A percentile compares a stretch with the other conserved stretches of the same genome.
Evolutionary conservation across 1,140 invertebrate species (phyloP).

Genomic region (Nephila pilipes): DNA sequence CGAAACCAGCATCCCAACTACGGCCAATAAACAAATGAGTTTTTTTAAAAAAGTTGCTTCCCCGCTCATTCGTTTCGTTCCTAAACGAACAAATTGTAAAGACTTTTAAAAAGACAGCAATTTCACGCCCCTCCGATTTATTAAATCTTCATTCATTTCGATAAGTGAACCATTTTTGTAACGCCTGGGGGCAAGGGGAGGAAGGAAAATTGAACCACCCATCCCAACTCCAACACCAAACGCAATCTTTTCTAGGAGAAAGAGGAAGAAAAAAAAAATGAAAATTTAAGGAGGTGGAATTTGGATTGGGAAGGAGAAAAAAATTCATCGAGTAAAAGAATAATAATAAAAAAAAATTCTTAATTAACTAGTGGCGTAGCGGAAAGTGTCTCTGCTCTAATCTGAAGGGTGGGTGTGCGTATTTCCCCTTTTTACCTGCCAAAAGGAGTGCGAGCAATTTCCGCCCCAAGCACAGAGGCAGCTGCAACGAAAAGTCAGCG

Average conservation of each 20-base stretch:
- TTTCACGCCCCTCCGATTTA: slow-evolving; percentile 68
- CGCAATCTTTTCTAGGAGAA: not conserved
- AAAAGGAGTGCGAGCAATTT: slow-evolving; percentile 52
- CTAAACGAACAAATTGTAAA: slow-evolving; percentile 45
- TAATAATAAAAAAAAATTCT: slow-evolving; percentile 11
- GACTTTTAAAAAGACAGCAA: slow-evolving; percentile 73
- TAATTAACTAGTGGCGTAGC: slow-evolving; percentile 55
- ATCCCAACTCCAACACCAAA: not conserved
- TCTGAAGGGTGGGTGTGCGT: not conserved
- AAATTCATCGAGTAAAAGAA: not conserved
- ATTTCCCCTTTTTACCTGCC: slow-evolving; percentile 44
- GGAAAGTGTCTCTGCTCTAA: slow-evolving; percentile 35
- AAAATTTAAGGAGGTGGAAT: slow-evolving; percentile 13
- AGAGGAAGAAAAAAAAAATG: slow-evolving; percentile 22
- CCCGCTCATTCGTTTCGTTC: slow-evolving; percentile 33
- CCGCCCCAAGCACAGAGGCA: slow-evolving; percentile 53
- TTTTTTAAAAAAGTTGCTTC: not conserved
- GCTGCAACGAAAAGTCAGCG: slow-evolving; percentile 66
- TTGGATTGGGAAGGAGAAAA: not conserved
- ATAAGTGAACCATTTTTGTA: slow-evolving; percentile 67
- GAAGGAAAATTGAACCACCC: slow-evolving; percentile 28
- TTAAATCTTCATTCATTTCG: slow-evolving; percentile 73
- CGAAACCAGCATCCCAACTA: not conserved
- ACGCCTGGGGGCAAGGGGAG: not conserved
- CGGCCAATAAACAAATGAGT: slow-evolving; percentile 25